These are phyloP conservation scores for Lutra lutra DNA, from an alignment of 2,797 vertebrate genomes.

Conservation along the genomic window DNA sequence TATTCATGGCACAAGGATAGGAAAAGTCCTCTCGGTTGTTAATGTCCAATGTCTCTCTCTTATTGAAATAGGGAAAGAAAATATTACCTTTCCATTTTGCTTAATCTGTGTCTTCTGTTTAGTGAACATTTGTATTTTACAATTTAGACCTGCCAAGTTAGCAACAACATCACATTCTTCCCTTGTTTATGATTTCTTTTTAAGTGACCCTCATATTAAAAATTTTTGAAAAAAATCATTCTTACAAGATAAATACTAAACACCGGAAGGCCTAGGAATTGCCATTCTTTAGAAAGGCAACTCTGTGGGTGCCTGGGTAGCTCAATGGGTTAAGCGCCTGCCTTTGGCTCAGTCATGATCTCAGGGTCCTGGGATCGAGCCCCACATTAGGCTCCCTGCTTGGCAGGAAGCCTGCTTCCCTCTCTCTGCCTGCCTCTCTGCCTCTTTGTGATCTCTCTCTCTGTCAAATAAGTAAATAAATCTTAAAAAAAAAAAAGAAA, in stretches of 20 bases:
- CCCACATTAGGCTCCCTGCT: too few species aligned
- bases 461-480: too few species aligned
- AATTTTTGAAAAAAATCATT: neutral
- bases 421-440: too few species aligned
- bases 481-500: neutral
- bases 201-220: neutral
- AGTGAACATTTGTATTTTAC: conserved; percentile 19
- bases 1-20: neutral
- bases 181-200: neutral
- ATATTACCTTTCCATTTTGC: neutral
- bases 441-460: too few species aligned
- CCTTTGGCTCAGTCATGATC: too few species aligned
- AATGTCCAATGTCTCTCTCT: neutral
- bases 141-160: neutral
- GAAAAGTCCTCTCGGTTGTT: neutral
- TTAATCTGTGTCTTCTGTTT: neutral
- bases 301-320: neutral
- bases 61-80: neutral
- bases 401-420: too few species aligned
- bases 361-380: too few species aligned
- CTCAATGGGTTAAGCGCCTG: too few species aligned
- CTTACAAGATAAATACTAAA: neutral
- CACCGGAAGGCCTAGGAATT: neutral
- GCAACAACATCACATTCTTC: neutral
- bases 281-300: conserved; percentile 27